Evolutionary conservation across 2,113 vertebrate genomes (phyloP), one percentile per base, ranked within the genome.

Genomic region (Nibea albiflora): DNA sequence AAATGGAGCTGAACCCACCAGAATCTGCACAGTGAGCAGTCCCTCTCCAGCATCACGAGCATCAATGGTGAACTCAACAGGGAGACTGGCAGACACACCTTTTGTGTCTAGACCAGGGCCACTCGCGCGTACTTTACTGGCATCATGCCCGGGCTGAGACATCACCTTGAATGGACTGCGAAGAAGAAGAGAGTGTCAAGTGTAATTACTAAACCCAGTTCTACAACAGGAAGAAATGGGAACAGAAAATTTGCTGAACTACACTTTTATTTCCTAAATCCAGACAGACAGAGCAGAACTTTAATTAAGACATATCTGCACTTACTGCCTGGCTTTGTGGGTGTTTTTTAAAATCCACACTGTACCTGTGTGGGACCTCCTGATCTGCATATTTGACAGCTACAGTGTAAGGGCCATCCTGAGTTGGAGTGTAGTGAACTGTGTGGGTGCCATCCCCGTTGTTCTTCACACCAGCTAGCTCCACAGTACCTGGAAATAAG

Each of bases 61-160:
- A 0, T 99, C 97, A 0, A 98, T 98, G 85, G 97, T 98, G 88
- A 98, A 98, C 88, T 98, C 97, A 5, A 98, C 97, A 0, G 97
- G 97, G 42, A 99, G 89, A 83, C 97, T 99, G 65, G 98, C 98
- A 0, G 96, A 92, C 77, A 99, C 96, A 52, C 97, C 98, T 0
- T 96, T 92, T 0, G 95, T 94, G 1, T 97, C 96, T 65, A 99
- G 95, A 42, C 98, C 98, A 0, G 98, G 98, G 4, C 98, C 98
- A 0, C 97, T 99, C 71, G 97, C 97, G 0, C 96, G 95, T 8
- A 99, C 98, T 85, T 99, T 99, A 81, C 98, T 99, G 92, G 98
- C 98, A 0, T 99, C 98, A 0, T 98, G 96, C 49, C 95, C 94
- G 3, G 98, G 98, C 86, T 96, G 94, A 28, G 95, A 96, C 69